Conservation (phyloP, 2,797 vertebrate genomes). For the Ptychadena robeensis region DNA sequence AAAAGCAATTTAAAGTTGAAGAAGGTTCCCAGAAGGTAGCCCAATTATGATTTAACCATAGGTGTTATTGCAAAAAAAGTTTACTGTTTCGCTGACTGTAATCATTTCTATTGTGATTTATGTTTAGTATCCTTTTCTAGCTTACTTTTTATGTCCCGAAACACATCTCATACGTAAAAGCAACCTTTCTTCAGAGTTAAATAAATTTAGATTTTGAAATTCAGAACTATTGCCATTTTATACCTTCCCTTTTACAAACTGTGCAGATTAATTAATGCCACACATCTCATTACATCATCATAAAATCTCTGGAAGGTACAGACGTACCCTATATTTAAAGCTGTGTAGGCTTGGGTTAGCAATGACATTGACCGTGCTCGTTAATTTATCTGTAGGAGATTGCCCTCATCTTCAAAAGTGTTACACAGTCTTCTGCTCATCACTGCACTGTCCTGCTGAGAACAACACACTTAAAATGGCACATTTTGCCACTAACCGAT, state of each 20-base stretch:
- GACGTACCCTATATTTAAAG: too few species aligned
- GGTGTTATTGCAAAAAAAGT: too few species aligned
- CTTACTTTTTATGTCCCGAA: too few species aligned
- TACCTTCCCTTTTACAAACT: not conserved
- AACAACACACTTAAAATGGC: not conserved
- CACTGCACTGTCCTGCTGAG: conserved; percentile 1
- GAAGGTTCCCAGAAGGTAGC: too few species aligned
- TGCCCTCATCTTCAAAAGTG: not conserved
- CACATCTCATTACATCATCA: not conserved
- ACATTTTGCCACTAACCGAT: not conserved
- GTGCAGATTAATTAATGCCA: not conserved
- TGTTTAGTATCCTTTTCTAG: not conserved
- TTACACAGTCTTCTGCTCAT: not conserved
- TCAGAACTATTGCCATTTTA: not conserved
- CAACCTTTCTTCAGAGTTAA: too few species aligned
- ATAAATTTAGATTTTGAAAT: too few species aligned
- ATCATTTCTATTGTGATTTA: too few species aligned
- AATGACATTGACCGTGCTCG: not conserved
- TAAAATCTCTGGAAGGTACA: not conserved
- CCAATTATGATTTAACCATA: too few species aligned
- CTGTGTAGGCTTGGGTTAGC: not conserved
- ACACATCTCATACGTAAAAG: too few species aligned
- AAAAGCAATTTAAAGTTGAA: too few species aligned
- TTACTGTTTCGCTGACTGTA: too few species aligned
- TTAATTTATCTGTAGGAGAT: conserved; percentile 3